These are phyloP conservation scores for Aphidius ervi DNA, from an alignment of 1,140 invertebrate species.

Conservation along the genomic window DNA sequence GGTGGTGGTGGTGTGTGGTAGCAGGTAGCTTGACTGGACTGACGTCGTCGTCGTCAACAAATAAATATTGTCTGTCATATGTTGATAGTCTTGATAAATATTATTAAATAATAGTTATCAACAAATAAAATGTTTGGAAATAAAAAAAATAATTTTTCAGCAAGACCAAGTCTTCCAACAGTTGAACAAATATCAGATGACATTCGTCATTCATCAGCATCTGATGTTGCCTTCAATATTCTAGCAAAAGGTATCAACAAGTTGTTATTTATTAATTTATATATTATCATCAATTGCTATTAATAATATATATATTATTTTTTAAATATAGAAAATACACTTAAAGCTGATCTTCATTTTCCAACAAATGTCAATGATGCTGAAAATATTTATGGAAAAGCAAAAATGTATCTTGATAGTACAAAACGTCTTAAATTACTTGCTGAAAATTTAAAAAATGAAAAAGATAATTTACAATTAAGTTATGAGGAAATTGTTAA, in stretches of 20 bases:
- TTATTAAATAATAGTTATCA: no score
- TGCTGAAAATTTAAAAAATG: constrained; percentile 29
- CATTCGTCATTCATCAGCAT: constrained; percentile 26
- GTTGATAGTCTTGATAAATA: no score
- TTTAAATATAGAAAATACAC: constrained; percentile 22
- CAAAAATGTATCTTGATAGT: constrained; percentile 38
- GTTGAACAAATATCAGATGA: constrained; percentile 40
- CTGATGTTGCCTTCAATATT: constrained; percentile 39
- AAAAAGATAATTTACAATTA: constrained; percentile 29
- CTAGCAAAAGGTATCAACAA: constrained; percentile 31
- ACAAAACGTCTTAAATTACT: constrained; percentile 37
- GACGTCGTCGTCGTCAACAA: no score
- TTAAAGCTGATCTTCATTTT: constrained; percentile 27
- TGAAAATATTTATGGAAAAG: constrained; percentile 36
- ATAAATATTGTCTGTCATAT: no score
- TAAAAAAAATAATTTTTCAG: constrained; percentile 38
- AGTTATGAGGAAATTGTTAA: constrained; percentile 36
- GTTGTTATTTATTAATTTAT: constrained; percentile 7
- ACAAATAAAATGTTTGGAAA: constrained; percentile 37
- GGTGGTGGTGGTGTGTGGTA: no score
- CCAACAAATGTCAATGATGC: constrained; percentile 27
- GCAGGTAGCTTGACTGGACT: no score
- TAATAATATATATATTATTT: constrained; percentile 11
- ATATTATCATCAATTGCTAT: not conserved
- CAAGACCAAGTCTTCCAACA: constrained; percentile 34